Evolutionary conservation across 1,140 invertebrate species (phyloP), one percentile per base, ranked within the genome.

Genomic region (Calephelis nemesis): DNA sequence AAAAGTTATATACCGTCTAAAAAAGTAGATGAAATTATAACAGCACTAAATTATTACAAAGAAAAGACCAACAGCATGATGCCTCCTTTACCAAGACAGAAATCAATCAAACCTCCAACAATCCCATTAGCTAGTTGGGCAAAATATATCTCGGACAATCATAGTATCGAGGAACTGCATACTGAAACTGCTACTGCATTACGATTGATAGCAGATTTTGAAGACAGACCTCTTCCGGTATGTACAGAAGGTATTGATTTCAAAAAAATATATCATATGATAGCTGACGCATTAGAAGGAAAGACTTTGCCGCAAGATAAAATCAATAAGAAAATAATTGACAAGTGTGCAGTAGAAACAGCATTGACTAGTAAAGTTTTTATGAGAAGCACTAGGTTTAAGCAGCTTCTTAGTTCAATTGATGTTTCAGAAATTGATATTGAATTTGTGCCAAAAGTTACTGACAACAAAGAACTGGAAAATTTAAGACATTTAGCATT

Each of bases 221-320:
- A 89, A 72, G 75, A 79, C 9, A 76, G 82, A 47, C 87, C 88
- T 15, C 48, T 71, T 19, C 7, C 79, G 42, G 45, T 68, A 13
- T 75, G 65, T 47, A 82, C 84, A 65, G 79, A 81, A 54, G 76
- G 79, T 62, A 67, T 88, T 67, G 78, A 89, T 78, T 87, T 89
- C 65, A 78, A 69, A 70, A 78, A 78, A 54, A 63, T 84, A 40
- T 89, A 89, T 70, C 70, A 80, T 67, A 71, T 77, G 49, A 58
- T 90, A 63, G 85, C 85, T n/a, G 88, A 89, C 80, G 85, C 87
- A 11, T 76, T 89, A 62, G 88, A 90, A 76, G 88, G 87, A 3
- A 89, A 87, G 78, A 13, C 75, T 68, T 62, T 89, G 19, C 58
- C 64, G 50, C 69, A 82, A 60, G 77, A 89, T 69, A 74, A 75